Conservation (phyloP, 2,888 invertebrate species). For the Ephialtes manifestator region DNA sequence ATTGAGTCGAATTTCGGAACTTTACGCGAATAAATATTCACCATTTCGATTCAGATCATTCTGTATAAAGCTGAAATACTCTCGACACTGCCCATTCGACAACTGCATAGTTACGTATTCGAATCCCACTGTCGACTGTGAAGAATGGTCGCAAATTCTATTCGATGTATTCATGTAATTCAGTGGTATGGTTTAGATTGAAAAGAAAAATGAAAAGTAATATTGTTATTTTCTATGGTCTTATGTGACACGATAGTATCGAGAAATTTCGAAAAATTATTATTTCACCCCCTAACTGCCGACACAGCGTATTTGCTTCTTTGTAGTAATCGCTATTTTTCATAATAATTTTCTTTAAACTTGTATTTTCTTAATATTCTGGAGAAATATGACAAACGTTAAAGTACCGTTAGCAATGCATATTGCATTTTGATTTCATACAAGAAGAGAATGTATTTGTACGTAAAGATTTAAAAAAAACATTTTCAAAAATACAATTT, state of each 20-base stretch:
- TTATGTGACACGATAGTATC: not conserved
- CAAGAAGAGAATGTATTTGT: too few relatives aligned
- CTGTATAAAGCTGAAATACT: not conserved
- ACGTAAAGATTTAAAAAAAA: too few relatives aligned
- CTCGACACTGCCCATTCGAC: not conserved
- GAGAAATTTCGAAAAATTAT: not conserved
- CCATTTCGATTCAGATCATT: not conserved
- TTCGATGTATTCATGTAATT: constrained; percentile 17
- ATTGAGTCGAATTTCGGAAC: not conserved
- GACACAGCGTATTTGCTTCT: not conserved
- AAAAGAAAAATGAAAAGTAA: not conserved
- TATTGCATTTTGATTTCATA: too few relatives aligned
- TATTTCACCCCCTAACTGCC: not conserved
- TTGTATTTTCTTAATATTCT: too few relatives aligned
- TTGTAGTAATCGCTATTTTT: not conserved
- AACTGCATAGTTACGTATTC: not conserved
- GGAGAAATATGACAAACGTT: too few relatives aligned
- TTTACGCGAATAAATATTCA: not conserved
- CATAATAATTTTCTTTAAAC: not conserved
- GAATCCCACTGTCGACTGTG: not conserved
- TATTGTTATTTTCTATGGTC: not conserved
- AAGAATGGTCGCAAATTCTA: constrained; percentile 10
- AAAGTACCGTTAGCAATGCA: too few relatives aligned
- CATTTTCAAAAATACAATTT: too few relatives aligned
- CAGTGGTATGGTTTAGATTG: not conserved